Evolutionary conservation across 2,797 vertebrate species (phyloP).

Genomic region (Podarcis siculus): DNA sequence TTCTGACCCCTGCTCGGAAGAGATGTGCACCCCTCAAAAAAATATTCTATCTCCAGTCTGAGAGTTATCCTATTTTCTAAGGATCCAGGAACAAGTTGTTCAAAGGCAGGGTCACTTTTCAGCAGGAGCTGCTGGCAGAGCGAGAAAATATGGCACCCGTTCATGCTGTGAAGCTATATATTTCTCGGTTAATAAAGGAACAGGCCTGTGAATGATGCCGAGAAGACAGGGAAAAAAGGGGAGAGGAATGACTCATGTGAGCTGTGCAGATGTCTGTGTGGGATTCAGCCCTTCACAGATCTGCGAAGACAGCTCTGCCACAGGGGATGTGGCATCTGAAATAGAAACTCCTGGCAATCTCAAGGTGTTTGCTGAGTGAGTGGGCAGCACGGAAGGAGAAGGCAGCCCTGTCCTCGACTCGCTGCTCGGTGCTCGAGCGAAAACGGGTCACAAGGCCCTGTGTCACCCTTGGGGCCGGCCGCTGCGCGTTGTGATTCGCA

Average conservation of each 20-base stretch:
- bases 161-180: constrained; percentile 36
- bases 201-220: constrained; percentile 31
- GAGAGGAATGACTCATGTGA: constrained; percentile 22
- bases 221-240: constrained; percentile 1
- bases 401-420: background rate
- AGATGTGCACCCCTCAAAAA: too few relatives aligned
- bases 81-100: background rate
- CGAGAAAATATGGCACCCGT: constrained; percentile 4
- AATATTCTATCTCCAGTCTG: background rate
- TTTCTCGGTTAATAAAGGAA: constrained; percentile 36
- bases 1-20: too few relatives aligned
- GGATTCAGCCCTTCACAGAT: constrained; percentile 3
- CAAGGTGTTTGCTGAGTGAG: background rate
- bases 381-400: background rate
- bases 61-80: background rate
- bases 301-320: background rate
- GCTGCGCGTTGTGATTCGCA: background rate
- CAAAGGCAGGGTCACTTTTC: background rate
- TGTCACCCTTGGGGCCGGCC: background rate
- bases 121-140: background rate
- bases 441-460: background rate
- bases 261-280: constrained; percentile 16
- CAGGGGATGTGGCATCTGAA: background rate
- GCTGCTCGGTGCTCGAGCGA: background rate
- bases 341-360: background rate